Conservation (phyloP, 2,113 vertebrate species). For the Mus pahari region DNA sequence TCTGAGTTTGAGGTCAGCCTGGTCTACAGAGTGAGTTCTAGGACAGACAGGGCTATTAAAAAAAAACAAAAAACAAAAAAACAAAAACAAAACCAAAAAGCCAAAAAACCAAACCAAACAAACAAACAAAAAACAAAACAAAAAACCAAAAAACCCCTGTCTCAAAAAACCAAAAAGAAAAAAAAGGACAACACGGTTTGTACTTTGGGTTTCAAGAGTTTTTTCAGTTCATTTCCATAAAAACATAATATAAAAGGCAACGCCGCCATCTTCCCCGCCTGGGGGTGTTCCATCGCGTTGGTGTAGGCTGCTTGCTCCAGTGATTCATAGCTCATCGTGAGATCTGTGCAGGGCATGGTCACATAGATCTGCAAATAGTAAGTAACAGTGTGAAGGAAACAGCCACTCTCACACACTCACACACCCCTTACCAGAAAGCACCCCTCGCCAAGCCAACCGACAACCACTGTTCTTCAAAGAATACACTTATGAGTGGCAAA, state of each 20-base stretch:
- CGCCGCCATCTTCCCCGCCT: slow-evolving; percentile 74
- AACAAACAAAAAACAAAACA: too few species aligned
- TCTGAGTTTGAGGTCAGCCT: too few species aligned
- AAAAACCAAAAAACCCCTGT: too few species aligned
- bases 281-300: slow-evolving; percentile 62
- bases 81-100: too few species aligned
- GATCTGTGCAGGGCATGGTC: slow-evolving; percentile 94
- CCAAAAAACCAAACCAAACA: too few species aligned
- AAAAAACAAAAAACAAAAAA: too few species aligned
- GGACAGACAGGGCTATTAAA: too few species aligned
- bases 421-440: slow-evolving; percentile 5
- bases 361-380: slow-evolving; percentile 92
- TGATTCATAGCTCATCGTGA: slow-evolving; percentile 94
- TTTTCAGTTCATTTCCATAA: slow-evolving; percentile 82
- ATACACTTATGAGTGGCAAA: slow-evolving; percentile 38
- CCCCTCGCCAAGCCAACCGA: neutral
- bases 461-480: slow-evolving; percentile 27
- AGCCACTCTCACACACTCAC: neutral
- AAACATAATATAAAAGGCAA: slow-evolving; percentile 83
- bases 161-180: too few species aligned
- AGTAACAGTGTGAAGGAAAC: slow-evolving; percentile 39
- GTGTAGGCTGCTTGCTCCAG: slow-evolving; percentile 40
- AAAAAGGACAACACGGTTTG: slow-evolving; percentile 77
- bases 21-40: too few species aligned
- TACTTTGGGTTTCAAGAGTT: slow-evolving; percentile 64